Evolutionary conservation across 2,888 invertebrate genomes (phyloP).

Genomic region (Auanema freiburgensis): DNA sequence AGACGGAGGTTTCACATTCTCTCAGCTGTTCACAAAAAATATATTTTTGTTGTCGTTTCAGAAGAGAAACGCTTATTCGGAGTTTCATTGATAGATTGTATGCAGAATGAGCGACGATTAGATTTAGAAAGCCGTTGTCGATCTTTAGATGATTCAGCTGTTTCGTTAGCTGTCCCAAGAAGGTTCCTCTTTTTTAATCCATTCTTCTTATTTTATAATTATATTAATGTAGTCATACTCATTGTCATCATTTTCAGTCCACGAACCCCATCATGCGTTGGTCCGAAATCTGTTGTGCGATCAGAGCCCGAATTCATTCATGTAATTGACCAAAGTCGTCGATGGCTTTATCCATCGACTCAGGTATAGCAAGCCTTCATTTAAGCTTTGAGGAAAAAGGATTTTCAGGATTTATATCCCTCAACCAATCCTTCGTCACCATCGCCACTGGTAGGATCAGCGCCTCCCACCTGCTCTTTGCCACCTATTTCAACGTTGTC

Average conservation of each 20-base stretch:
- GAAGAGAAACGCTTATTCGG: slow-evolving; percentile 75
- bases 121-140: slow-evolving; percentile 42
- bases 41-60: not conserved
- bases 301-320: slow-evolving; percentile 39
- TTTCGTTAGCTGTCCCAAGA: slow-evolving; percentile 19
- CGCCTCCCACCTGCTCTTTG: slow-evolving; percentile 29
- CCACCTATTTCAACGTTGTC: slow-evolving; percentile 15
- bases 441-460: slow-evolving; percentile 34
- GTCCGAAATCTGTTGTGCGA: slow-evolving; percentile 21
- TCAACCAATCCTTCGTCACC: slow-evolving; percentile 31
- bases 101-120: slow-evolving; percentile 76
- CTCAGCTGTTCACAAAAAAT: slow-evolving; percentile 20
- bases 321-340: slow-evolving; percentile 28
- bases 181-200: not conserved
- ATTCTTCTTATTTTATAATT: not conserved
- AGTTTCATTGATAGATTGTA: slow-evolving; percentile 80
- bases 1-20: too few relatives aligned
- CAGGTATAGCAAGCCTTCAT: slow-evolving; percentile 10
- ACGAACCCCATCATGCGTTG: slow-evolving; percentile 9
- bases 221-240: not conserved
- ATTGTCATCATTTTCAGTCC: slow-evolving; percentile 8
- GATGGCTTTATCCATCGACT: slow-evolving; percentile 44
- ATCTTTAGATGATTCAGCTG: slow-evolving; percentile 38
- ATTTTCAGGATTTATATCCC: slow-evolving; percentile 28
- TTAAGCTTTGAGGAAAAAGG: not conserved